Conservation (phyloP, 2,113 vertebrate genomes). For the Typhlomys cinereus region DNA sequence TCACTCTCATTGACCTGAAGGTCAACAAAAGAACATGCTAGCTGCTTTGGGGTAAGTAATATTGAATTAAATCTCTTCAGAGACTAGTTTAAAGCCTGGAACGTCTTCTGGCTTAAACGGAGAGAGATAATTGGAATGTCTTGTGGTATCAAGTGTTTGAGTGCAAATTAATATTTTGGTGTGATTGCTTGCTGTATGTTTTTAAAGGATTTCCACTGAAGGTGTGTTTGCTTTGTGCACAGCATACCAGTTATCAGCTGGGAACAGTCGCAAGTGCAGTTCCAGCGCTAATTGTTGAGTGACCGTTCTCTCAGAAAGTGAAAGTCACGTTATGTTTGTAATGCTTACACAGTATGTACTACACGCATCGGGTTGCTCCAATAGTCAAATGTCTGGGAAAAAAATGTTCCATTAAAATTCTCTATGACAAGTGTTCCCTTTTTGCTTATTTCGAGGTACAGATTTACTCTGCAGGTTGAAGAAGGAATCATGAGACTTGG, state of each 20-base stretch:
- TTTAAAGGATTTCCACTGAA: slow-evolving; percentile 65
- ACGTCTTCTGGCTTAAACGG: slow-evolving; percentile 76
- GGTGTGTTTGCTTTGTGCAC: slow-evolving; percentile 51
- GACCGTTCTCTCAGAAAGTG: slow-evolving; percentile 30
- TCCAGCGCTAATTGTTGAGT: slow-evolving; percentile 42
- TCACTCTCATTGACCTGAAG: slow-evolving; percentile 80
- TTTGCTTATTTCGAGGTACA: slow-evolving; percentile 7
- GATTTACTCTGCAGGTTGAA: background rate
- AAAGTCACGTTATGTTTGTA: slow-evolving; percentile 59
- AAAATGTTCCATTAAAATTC: slow-evolving; percentile 51
- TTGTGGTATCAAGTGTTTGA: slow-evolving; percentile 66
- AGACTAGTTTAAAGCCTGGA: slow-evolving; percentile 79
- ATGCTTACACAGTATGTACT: slow-evolving; percentile 51
- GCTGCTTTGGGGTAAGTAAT: slow-evolving; percentile 78
- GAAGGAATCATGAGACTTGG: background rate
- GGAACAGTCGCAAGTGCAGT: slow-evolving; percentile 59
- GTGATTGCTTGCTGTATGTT: slow-evolving; percentile 67
- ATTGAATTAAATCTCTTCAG: slow-evolving; percentile 81
- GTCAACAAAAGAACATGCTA: slow-evolving; percentile 68
- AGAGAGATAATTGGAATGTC: slow-evolving; percentile 76
- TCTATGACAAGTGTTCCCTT: background rate
- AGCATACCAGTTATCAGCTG: slow-evolving; percentile 52
- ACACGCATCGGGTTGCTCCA: background rate
- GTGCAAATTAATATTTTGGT: slow-evolving; percentile 77
- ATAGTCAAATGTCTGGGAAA: slow-evolving; percentile 48